Conservation (phyloP, 2,797 vertebrate species). For the Enteromius treurensis region DNA sequence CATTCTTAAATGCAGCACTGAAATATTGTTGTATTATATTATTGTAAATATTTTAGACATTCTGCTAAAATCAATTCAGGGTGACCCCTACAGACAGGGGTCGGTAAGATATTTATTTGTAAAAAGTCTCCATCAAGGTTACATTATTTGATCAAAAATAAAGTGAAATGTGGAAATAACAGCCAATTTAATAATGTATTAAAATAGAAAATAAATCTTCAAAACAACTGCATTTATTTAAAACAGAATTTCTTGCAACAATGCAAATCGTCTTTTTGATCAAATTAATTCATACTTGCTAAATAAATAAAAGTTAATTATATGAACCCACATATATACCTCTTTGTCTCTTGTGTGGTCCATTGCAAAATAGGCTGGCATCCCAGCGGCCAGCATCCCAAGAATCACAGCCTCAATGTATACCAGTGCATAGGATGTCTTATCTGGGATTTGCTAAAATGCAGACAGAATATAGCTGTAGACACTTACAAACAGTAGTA, state of each 20-base stretch:
- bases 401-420: slow-evolving; percentile 81
- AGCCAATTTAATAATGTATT: neutral
- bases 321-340: slow-evolving; percentile 68
- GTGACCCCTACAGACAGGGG: neutral
- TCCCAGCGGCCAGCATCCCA: slow-evolving; percentile 84
- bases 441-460: slow-evolving; percentile 76
- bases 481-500: neutral
- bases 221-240: neutral
- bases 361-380: slow-evolving; percentile 89
- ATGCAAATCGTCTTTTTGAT: neutral
- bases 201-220: neutral
- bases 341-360: slow-evolving; percentile 81
- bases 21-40: neutral
- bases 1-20: no score
- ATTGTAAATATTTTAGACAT: no score
- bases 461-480: neutral
- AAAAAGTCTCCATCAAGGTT: neutral
- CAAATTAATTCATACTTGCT: neutral
- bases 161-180: neutral
- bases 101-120: neutral
- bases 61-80: neutral
- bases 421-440: slow-evolving; percentile 74
- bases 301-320: neutral
- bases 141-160: neutral
- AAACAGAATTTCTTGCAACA: neutral